A percentile compares a stretch with the other conserved stretches of the same genome.
Conservation (phyloP, 1,140 invertebrate genomes). For the Anadara kagoshimensis region DNA sequence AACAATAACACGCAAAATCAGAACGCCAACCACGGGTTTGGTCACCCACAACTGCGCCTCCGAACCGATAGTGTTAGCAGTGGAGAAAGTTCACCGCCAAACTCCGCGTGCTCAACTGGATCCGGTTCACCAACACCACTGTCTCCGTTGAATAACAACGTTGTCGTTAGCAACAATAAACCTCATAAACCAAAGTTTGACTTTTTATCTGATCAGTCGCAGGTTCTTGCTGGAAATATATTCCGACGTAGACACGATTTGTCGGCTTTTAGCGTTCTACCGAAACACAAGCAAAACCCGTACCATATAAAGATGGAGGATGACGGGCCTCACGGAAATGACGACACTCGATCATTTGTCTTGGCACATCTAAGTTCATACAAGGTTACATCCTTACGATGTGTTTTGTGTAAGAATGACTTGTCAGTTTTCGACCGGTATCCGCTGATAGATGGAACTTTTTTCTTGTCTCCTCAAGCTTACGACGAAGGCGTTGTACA, state of each 20-base stretch:
- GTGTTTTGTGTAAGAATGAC: slow-evolving; percentile 88
- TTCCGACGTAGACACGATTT: slow-evolving; percentile 88
- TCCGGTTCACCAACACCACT: slow-evolving; percentile 60
- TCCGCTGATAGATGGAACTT: slow-evolving; percentile 96
- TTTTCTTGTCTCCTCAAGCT: slow-evolving; percentile 90
- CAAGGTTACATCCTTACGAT: slow-evolving; percentile 61
- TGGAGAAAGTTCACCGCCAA: slow-evolving; percentile 75
- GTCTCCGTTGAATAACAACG: slow-evolving; percentile 47
- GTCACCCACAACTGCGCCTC: slow-evolving; percentile 73
- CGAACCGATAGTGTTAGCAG: slow-evolving; percentile 75
- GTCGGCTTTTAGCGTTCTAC: slow-evolving; percentile 94
- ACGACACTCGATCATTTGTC: slow-evolving; percentile 84
- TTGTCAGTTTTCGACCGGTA: slow-evolving; percentile 97
- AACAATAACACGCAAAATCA: slow-evolving; percentile 25
- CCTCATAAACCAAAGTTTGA: slow-evolving; percentile 84
- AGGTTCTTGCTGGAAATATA: slow-evolving; percentile 81
- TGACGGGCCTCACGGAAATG: slow-evolving; percentile 96
- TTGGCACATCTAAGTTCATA: slow-evolving; percentile 66
- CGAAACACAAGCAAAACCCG: slow-evolving; percentile 96
- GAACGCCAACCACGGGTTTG: slow-evolving; percentile 76
- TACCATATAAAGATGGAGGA: slow-evolving; percentile 91
- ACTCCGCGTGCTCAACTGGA: slow-evolving; percentile 56
- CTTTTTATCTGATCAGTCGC: slow-evolving; percentile 81
- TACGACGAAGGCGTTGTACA: slow-evolving; percentile 74
- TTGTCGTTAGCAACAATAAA: slow-evolving; percentile 29